These are phyloP conservation scores for Macquaria australasica DNA, from an alignment of 2,113 vertebrate species.

Conservation along the genomic window DNA sequence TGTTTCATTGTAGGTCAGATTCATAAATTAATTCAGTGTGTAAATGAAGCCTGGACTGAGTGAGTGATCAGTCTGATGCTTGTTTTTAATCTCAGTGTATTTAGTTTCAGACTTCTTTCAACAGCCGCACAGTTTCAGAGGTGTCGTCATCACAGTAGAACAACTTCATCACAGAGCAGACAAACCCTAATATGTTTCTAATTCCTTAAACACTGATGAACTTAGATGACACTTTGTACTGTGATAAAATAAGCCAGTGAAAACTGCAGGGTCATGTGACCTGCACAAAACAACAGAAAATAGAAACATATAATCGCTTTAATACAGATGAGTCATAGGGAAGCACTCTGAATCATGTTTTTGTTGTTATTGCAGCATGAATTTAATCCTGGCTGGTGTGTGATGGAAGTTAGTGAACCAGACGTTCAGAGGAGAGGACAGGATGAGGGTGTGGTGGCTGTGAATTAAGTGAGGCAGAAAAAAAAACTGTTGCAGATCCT, in stretches of 20 bases:
- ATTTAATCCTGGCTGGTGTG: not conserved
- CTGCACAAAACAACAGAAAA: not conserved
- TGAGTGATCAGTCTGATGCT: no score
- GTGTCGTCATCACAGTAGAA: not conserved
- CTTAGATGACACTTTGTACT: not conserved
- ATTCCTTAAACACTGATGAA: not conserved
- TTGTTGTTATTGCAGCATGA: not conserved
- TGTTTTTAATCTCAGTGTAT: not conserved
- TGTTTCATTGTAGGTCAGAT: slow-evolving; percentile 5
- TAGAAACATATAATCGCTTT: not conserved
- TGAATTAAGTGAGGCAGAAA: not conserved
- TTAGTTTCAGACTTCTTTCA: not conserved
- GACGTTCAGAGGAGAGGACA: not conserved
- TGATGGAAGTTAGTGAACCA: not conserved
- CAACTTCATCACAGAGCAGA: not conserved
- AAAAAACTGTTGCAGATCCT: not conserved
- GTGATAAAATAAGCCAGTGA: no score
- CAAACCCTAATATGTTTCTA: not conserved
- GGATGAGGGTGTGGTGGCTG: not conserved
- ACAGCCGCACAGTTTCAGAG: not conserved
- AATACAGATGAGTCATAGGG: not conserved
- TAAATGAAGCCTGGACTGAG: not conserved
- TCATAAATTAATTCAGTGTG: not conserved
- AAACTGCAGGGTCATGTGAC: not conserved
- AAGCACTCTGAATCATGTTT: not conserved